Evolutionary conservation across 2,113 vertebrate species (phyloP), one percentile per base, ranked within the genome.

Genomic region (Sebastes fasciatus): DNA sequence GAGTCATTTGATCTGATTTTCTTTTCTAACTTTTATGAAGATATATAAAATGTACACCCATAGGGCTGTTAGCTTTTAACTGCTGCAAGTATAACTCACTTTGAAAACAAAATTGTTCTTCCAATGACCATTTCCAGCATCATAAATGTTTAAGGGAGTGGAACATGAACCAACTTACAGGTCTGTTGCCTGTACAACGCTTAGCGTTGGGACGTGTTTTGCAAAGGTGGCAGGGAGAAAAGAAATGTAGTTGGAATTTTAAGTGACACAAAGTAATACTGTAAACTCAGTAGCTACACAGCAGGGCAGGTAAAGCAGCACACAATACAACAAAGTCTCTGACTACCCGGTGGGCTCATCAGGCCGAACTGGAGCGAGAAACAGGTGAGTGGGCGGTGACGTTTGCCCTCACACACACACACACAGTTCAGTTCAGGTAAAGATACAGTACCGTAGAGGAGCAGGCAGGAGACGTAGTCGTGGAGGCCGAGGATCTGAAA

Each of bases 91-190:
- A 80, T 79, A 76, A 89, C 86, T 89, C 85, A 80, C 80, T 87
- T 85, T 65, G 57, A 89, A 81, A 93, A 92, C 87, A 88, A 91
- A 86, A 85, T 74, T 79, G 74, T 74, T 72, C 72, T 86, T 76
- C 74, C 74, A 91, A 77, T 81, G 87, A 86, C 87, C 83, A 82
- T 86, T 86, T 90, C 66, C 69, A 82, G 73, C 82, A 60, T 86
- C 86, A 86, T 91, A 85, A 93, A 90, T 85, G 86, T 89, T 93
- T 89, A 88, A 88, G 71, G 45, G 83, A 68, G 63, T 86, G 62
- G 79, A 92, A 93, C 91, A 90, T 88, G 63, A 91, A 87, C 69
- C 88, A 88, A 87, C 89, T 94, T 90, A 86, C 74, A 70, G 58
- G 79, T 77, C 43, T 82, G 68, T 68, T 81, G 55, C 70, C 78